Base-by-base conservation (phyloP, 92 coral and sea anemone species). In the Paramuricea clavata region DNA sequence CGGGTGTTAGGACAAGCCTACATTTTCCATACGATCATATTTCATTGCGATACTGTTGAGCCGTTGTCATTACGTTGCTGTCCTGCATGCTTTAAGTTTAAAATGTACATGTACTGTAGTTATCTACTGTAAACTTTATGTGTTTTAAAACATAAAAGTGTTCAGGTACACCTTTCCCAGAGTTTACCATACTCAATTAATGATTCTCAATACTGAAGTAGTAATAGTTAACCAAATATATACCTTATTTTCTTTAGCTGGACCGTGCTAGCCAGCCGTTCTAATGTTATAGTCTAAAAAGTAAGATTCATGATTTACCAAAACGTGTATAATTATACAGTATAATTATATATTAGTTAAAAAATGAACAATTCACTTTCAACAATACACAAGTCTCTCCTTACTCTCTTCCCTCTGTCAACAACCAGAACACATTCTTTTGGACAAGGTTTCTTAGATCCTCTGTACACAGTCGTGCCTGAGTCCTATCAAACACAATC, bases 201-300 rank as follows among this genome's bases (percentile, higher is more conserved):
- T n/a, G n/a, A n/a, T n/a, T n/a, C n/a, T n/a, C n/a, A n/a, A n/a
- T n/a, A n/a, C n/a, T n/a, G n/a, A n/a, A n/a, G n/a, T n/a, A n/a
- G 21, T 21, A 11, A 34, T 31, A 32, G 13, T 0, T 67, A 49
- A 49, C 17, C 67, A 34, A 47, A 49, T 16, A 57, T 12, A 32
- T 82, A 94, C 98, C 98, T 93, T 59, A 94, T 93, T 90, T 95
- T 95, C 81, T 95, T 95, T 62, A 95, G 78, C 50, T 95, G 98
- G 81, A 94, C 88, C 30, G 97, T 91, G 49, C 95, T 93, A 69
- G 90, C 92, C 44, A 95, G 90, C 44, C 97, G 93, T 59, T 95
- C 98, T 71, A 95, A 76, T 52, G 95, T 95, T 17, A 95, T 93
- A 19, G 98, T 95, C 98, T 95, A 83, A 70, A 43, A 79, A 22